Base-by-base conservation (phyloP, 2,113 vertebrate species). In the Lasiurus borealis region DNA sequence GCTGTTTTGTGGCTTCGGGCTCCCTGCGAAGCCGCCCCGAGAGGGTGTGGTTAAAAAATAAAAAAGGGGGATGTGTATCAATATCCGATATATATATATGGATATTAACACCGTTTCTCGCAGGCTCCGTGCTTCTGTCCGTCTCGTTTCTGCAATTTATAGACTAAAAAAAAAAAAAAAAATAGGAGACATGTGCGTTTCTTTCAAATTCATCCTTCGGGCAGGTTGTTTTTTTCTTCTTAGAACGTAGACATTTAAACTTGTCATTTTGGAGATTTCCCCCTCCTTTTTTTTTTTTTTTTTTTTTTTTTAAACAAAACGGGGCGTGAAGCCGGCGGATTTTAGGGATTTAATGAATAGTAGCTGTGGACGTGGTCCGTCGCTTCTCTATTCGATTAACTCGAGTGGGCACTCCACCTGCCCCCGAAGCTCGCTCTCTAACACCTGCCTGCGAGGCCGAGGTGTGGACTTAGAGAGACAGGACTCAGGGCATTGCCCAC, bases 21-120 rank as follows among this genome's bases (percentile, higher is more conserved):
- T 71, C 72, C 69, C 93, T 2, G 90, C 48, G 52, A 66, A 88
- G 82, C 81, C 85, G 27, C 94, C 40, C 29, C 3, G 23, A 36
- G 93, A 96, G 95, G 96, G 97, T 93, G 96, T 97, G 97, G 92
- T 85, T 75, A 9, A 25, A 59, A n/a, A n/a, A n/a, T n/a, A 29
- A 36, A 69, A 84, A 16, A 62, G n/a, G n/a, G n/a, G n/a, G n/a
- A n/a, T n/a, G n/a, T 13, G 15, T 23, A 23, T 68, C 44, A n/a
- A 40, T 71, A 78, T 21, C 54, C 1, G n/a, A n/a, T n/a, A n/a
- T n/a, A n/a, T 21, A 0, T 23, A 16, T 31, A 29, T 59, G 50
- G 40, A 1, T 18, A 5, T 36, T 10, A 29, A 72, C 52, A 16
- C 29, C 34, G 0, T 64, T 46, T 18, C 1, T n/a, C 40, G 52